These are phyloP conservation scores for Muscicapa adusta DNA, from an alignment of 2,113 vertebrate genomes.

Conservation along the genomic window DNA sequence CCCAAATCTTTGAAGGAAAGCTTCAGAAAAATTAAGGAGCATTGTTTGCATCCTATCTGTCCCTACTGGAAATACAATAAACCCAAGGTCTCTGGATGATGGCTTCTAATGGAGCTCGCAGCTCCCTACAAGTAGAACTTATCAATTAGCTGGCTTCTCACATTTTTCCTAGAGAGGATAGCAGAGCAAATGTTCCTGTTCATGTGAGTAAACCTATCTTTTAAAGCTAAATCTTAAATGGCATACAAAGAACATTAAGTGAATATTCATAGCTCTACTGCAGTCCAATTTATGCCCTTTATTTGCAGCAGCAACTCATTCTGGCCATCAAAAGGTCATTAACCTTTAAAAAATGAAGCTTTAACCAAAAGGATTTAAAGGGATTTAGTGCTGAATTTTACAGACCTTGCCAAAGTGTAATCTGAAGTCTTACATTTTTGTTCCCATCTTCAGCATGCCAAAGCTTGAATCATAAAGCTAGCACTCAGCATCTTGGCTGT, in stretches of 20 bases:
- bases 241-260: background rate
- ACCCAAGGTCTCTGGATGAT: background rate
- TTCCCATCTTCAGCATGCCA: constrained; percentile 22
- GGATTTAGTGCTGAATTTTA: constrained; percentile 4
- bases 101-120: background rate
- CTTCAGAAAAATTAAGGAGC: background rate
- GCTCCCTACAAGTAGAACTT: background rate
- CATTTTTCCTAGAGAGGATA: background rate
- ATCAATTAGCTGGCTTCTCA: background rate
- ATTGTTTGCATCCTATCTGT: background rate
- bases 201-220: background rate
- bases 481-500: constrained; percentile 15
- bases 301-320: background rate
- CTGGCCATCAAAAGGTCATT: background rate
- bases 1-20: background rate
- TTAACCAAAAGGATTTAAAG: constrained; percentile 22
- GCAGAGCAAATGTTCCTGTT: background rate
- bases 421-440: constrained; percentile 55
- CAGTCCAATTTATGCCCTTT: background rate
- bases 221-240: background rate
- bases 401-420: constrained; percentile 43
- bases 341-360: background rate
- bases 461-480: constrained; percentile 36
- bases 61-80: background rate
- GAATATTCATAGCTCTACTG: background rate